Percentiles rank a stretch among this genome's conserved stretches.
Evolutionary conservation across 2,888 invertebrate species (phyloP).

Genomic region (Nyleta sp.): DNA sequence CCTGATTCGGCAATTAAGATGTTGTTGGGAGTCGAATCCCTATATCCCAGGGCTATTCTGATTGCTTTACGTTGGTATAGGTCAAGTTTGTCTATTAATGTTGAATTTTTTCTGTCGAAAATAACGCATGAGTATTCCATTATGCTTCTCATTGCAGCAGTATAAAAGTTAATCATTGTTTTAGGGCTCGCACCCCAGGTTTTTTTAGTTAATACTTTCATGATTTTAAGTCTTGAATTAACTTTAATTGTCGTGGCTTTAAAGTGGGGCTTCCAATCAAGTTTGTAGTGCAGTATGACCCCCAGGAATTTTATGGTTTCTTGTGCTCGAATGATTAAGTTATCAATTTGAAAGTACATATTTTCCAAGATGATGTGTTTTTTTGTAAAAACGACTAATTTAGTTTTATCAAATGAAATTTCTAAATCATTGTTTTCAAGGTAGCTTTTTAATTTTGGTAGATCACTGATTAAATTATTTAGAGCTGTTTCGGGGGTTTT

Average conservation of each 20-base stretch:
- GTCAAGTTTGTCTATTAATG: not conserved
- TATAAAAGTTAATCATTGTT: not conserved
- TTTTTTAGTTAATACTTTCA: not conserved
- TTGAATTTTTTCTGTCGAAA: not conserved
- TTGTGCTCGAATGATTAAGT: not conserved
- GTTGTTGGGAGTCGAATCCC: not conserved
- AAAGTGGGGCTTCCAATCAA: not conserved
- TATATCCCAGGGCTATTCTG: not conserved
- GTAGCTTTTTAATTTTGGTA: no score
- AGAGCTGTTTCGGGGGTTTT: no score
- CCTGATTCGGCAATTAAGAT: not conserved
- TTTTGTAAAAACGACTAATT: constrained; percentile 12
- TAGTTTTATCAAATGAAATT: constrained; percentile 13
- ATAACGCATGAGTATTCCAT: not conserved
- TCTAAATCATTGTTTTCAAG: no score
- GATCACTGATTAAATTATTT: no score
- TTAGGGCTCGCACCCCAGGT: constrained; percentile 1
- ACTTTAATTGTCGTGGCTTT: not conserved
- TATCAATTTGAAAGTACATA: not conserved
- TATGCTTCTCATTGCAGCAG: not conserved
- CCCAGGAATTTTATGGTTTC: not conserved
- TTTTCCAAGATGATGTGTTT: not conserved
- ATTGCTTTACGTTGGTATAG: not conserved
- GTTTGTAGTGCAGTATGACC: not conserved
- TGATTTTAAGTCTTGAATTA: not conserved